A percentile compares a stretch with the other conserved stretches of the same genome.
These are phyloP conservation scores for Drosophila mayri DNA, from an alignment of 1,140 invertebrate genomes.

Conservation along the genomic window DNA sequence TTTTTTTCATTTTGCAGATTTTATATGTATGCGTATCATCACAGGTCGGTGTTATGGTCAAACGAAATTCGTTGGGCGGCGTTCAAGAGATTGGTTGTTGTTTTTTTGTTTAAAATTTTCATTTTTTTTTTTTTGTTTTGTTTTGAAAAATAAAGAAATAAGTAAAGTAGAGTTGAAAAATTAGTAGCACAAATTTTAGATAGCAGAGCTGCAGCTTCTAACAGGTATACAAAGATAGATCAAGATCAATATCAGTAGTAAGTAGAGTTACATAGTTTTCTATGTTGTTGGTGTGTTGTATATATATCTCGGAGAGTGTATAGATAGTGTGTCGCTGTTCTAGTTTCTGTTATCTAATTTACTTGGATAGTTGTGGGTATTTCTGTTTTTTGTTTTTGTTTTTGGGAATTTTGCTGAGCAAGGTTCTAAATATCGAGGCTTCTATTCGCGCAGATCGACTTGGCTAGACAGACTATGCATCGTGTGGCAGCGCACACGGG, in stretches of 20 bases:
- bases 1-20: conserved; percentile 45
- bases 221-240: conserved; percentile 56
- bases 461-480: conserved; percentile 16
- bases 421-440: conserved; percentile 19
- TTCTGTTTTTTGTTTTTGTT: not conserved
- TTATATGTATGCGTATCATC: conserved; percentile 38
- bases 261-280: conserved; percentile 39
- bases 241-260: conserved; percentile 59
- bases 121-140: conserved; percentile 45
- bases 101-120: conserved; percentile 30
- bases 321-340: conserved; percentile 7
- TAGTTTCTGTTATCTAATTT: conserved; percentile 33
- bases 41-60: conserved; percentile 42
- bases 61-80: conserved; percentile 56
- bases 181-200: conserved; percentile 67
- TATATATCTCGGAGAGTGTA: conserved; percentile 20
- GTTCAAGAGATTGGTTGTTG: conserved; percentile 50
- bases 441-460: conserved; percentile 33
- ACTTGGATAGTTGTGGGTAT: conserved; percentile 5
- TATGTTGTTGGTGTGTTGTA: conserved; percentile 22
- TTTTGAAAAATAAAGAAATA: conserved; percentile 71
- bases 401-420: conserved; percentile 19
- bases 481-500: not conserved
- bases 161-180: conserved; percentile 75
- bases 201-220: conserved; percentile 33